Evolutionary conservation across 2,113 vertebrate genomes (phyloP).

Genomic region (Mus pahari): DNA sequence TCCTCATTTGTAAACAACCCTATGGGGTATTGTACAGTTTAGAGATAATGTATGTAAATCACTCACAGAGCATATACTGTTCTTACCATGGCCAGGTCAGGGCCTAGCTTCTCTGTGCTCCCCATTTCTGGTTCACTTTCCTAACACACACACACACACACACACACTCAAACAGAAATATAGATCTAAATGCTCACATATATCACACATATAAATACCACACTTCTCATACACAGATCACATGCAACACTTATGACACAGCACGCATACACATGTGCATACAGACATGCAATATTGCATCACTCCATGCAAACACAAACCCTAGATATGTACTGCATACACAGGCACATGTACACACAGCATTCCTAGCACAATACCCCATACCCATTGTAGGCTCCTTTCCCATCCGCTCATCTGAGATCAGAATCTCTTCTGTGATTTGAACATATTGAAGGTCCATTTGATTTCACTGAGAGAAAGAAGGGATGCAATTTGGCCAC

Average conservation of each 20-base stretch:
- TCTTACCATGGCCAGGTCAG: background rate
- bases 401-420: background rate
- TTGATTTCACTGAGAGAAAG: slow-evolving; percentile 33
- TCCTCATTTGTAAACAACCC: slow-evolving; percentile 29
- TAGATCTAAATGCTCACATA: background rate
- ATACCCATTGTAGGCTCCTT: background rate
- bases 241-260: background rate
- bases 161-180: background rate
- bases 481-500: background rate
- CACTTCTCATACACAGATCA: background rate
- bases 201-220: background rate
- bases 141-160: background rate
- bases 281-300: background rate
- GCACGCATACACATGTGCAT: background rate
- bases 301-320: background rate
- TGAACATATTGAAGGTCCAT: background rate
- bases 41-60: background rate
- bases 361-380: background rate
- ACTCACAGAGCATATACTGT: background rate
- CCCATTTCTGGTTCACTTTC: background rate
- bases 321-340: background rate
- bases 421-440: slow-evolving; percentile 25
- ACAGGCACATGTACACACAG: background rate
- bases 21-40: background rate
- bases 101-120: too few species aligned